phyloP scores from a whole-genome alignment of 2,113 vertebrate genomes.

The Bucco capensis region DNA sequence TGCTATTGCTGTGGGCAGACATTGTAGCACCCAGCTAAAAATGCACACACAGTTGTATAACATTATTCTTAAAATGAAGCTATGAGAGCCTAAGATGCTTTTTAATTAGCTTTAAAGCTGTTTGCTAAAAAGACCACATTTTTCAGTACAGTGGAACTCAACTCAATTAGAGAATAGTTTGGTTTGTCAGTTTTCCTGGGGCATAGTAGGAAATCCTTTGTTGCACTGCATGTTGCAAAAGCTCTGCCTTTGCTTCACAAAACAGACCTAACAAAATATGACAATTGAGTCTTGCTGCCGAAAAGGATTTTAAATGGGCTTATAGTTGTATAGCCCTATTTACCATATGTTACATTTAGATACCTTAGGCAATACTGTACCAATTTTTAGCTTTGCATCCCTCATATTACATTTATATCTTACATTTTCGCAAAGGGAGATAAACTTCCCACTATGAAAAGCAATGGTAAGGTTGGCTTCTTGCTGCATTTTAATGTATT shows the following conservation, averaged over 20 bases:
- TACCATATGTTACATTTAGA: constrained; percentile 43
- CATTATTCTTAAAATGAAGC: constrained; percentile 1
- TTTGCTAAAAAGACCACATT: constrained; percentile 13
- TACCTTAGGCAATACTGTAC: constrained; percentile 14
- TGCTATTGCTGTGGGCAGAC: not conserved
- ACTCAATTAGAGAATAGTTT: constrained; percentile 51
- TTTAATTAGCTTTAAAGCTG: constrained; percentile 38
- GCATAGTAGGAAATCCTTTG: constrained; percentile 63
- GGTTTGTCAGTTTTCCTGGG: constrained; percentile 63
- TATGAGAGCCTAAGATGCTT: not conserved
- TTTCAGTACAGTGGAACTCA: constrained; percentile 48
- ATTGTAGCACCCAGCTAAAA: not conserved
- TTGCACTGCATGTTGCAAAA: constrained; percentile 30
- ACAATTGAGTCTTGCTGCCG: constrained; percentile 49
- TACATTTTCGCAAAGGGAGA: not conserved
- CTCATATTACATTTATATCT: not conserved
- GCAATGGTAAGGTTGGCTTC: not conserved
- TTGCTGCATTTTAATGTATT: not conserved
- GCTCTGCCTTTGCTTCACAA: constrained; percentile 54
- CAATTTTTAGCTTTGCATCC: constrained; percentile 5
- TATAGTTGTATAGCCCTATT: constrained; percentile 2
- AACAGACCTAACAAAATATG: constrained; percentile 55
- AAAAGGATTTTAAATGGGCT: constrained; percentile 45
- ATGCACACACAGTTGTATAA: not conserved
- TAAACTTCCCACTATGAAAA: not conserved